Conservation (phyloP, 2,888 invertebrate species). For the Lithodes maja region DNA sequence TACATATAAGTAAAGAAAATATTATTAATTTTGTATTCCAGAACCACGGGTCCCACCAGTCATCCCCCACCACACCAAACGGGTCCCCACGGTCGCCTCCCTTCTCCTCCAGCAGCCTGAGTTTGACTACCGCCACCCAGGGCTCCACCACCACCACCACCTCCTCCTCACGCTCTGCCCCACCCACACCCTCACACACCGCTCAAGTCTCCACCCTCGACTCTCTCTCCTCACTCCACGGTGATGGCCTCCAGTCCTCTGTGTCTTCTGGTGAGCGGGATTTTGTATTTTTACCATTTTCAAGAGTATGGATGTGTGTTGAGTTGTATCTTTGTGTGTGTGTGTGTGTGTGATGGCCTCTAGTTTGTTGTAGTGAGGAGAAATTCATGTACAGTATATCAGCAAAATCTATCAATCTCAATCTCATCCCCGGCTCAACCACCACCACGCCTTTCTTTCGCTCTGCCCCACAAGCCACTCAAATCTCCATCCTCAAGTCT, state of each 20-base stretch:
- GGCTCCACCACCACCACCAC: constrained; percentile 34
- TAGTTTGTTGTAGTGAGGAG: not conserved
- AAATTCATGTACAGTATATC: not conserved
- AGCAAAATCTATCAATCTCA: not conserved
- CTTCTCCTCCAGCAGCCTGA: constrained; percentile 52
- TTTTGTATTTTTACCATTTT: not conserved
- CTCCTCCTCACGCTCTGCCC: constrained; percentile 62
- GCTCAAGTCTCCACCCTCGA: constrained; percentile 62
- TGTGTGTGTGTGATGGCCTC: not conserved
- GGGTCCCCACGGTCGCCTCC: constrained; percentile 63
- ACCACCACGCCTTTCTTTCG: no score
- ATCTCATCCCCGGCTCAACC: no score
- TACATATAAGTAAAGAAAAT: no score
- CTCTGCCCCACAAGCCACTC: no score
- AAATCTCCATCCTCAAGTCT: no score
- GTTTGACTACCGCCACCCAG: constrained; percentile 40
- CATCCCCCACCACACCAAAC: constrained; percentile 61
- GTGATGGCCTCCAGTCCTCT: constrained; percentile 54
- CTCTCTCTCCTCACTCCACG: constrained; percentile 55
- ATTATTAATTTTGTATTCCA: not conserved
- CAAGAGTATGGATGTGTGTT: not conserved
- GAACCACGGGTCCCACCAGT: constrained; percentile 36
- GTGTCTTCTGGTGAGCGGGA: constrained; percentile 49
- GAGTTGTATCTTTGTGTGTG: not conserved
- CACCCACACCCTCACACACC: constrained; percentile 65